A percentile compares a stretch with the other conserved stretches of the same genome.
Conservation (phyloP, 2,888 invertebrate species). For the Patella depressa region DNA sequence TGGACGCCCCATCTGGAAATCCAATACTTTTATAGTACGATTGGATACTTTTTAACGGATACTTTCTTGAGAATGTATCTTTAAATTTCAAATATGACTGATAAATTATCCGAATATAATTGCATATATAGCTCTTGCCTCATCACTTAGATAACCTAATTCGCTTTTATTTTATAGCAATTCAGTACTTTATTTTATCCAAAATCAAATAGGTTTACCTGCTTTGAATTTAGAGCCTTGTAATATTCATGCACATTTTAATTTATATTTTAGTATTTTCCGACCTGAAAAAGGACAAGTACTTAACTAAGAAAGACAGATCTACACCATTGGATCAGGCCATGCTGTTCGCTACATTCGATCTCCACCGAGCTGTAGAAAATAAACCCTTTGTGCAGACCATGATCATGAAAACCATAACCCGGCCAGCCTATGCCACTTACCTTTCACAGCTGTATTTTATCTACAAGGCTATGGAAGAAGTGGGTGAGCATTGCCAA, state of each 20-base stretch:
- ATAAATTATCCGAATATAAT: too few species aligned
- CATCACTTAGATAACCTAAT: too few species aligned
- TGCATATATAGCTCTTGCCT: too few species aligned
- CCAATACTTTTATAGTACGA: too few species aligned
- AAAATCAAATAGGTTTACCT: too few species aligned
- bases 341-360: slow-evolving; percentile 25
- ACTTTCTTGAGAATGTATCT: too few species aligned
- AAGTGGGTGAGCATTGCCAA: slow-evolving; percentile 28
- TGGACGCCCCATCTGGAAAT: too few species aligned
- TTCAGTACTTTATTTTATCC: too few species aligned
- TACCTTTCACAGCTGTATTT: slow-evolving; percentile 44
- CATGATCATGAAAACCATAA: slow-evolving; percentile 28
- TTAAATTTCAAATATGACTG: too few species aligned
- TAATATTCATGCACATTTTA: not conserved
- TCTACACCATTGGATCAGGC: slow-evolving; percentile 13
- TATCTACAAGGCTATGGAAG: slow-evolving; percentile 45
- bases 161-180: too few species aligned
- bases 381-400: slow-evolving; percentile 26
- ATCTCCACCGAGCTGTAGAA: slow-evolving; percentile 34
- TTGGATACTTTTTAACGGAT: too few species aligned
- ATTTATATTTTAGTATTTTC: not conserved
- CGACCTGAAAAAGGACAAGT: not conserved
- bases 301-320: not conserved
- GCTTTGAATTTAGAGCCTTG: not conserved
- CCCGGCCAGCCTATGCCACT: slow-evolving; percentile 23